phyloP scores from a whole-genome alignment of 2,797 vertebrate species.

The Enteromius trimaculatus region DNA sequence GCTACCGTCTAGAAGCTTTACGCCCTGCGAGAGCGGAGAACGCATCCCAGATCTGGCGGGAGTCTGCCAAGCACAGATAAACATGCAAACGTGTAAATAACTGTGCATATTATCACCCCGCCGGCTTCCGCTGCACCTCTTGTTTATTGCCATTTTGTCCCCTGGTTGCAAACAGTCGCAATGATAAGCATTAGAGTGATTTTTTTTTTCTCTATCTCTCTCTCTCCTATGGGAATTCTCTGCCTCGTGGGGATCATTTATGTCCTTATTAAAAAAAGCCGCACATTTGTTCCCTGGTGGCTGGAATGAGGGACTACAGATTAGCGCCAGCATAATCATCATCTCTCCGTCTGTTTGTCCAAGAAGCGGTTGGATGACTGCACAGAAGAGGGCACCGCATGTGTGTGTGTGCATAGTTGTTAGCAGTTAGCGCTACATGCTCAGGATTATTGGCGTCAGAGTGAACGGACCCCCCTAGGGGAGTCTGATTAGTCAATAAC shows the following conservation, averaged over 20 bases:
- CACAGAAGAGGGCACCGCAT: constrained; percentile 26
- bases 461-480: constrained; percentile 38
- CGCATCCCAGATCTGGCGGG: constrained; percentile 30
- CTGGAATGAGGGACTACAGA: constrained; percentile 40
- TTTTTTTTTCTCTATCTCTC: constrained; percentile 1
- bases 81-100: constrained; percentile 55
- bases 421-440: constrained; percentile 40
- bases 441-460: constrained; percentile 54
- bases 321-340: constrained; percentile 54
- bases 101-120: constrained; percentile 46
- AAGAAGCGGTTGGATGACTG: constrained; percentile 28
- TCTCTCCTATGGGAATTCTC: constrained; percentile 8
- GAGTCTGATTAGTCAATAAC: constrained; percentile 49
- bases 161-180: constrained; percentile 49
- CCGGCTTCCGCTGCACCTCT: constrained; percentile 36
- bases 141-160: constrained; percentile 50
- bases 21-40: constrained; percentile 26
- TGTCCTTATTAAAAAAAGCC: constrained; percentile 43
- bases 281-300: constrained; percentile 38
- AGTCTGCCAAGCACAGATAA: constrained; percentile 59
- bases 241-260: constrained; percentile 47
- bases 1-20: constrained; percentile 38
- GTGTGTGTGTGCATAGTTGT: constrained; percentile 41
- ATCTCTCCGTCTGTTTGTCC: constrained; percentile 52
- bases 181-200: constrained; percentile 47